A percentile compares a stretch with the other conserved stretches of the same genome.
phyloP scores from a whole-genome alignment of 2,113 vertebrate genomes.

The Channa maculata region DNA sequence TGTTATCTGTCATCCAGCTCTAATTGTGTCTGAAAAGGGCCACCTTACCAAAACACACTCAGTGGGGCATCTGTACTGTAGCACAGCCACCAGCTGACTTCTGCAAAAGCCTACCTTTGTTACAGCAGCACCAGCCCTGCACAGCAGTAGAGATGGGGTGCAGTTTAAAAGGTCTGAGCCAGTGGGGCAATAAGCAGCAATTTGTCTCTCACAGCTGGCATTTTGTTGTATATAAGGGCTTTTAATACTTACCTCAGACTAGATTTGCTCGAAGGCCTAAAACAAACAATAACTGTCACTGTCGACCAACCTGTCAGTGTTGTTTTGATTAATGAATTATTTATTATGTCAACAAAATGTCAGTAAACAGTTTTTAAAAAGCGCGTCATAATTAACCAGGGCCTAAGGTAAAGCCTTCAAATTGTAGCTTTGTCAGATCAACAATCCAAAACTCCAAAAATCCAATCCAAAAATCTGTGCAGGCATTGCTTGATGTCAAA shows the following conservation, averaged over 20 bases:
- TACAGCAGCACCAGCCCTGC: slow-evolving; percentile 12
- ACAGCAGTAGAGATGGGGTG: slow-evolving; percentile 43
- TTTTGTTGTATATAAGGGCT: background rate
- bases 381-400: background rate
- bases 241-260: background rate
- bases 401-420: background rate
- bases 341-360: background rate
- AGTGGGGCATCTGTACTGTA: slow-evolving; percentile 27
- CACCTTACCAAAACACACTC: slow-evolving; percentile 51
- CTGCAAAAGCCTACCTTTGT: slow-evolving; percentile 23
- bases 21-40: slow-evolving; percentile 40
- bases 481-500: too few species aligned
- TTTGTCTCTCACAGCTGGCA: slow-evolving; percentile 21
- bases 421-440: background rate
- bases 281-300: background rate
- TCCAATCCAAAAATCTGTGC: background rate
- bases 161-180: slow-evolving; percentile 35
- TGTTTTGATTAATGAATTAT: background rate
- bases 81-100: slow-evolving; percentile 37
- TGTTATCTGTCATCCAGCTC: slow-evolving; percentile 37
- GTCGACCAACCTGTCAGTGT: background rate
- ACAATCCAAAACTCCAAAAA: background rate
- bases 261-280: background rate
- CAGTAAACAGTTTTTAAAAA: background rate
- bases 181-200: slow-evolving; percentile 39